Base-by-base conservation (phyloP, 2,888 invertebrate species). In the Machimus atricapillus region DNA sequence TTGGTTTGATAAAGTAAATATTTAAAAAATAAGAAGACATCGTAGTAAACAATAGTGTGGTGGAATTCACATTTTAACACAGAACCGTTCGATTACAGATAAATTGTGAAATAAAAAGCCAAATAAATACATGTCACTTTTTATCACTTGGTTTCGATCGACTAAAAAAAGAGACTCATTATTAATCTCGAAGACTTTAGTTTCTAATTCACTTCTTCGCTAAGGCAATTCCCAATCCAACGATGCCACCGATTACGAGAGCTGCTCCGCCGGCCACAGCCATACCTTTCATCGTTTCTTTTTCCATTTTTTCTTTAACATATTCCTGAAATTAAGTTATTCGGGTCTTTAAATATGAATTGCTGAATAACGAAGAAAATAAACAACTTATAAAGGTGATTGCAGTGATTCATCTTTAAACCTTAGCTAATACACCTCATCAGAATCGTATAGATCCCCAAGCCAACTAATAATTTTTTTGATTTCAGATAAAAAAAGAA, bases 201-300 rank as follows among this genome's bases (percentile, higher is more conserved):
- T 43, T 74, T 66, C 27, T 58, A 56, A 19, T 85, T 78, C 27
- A 86, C 93, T 93, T 94, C 92, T 94, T 94, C 40, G 95, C 94
- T 90, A 97, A 93, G 85, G 97, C 97, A 89, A 98, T 94, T 88
- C 97, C 98, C 31, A 98, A 94, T 66, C 97, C 97, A 31, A 98
- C 94, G 85, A 97, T 94, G 86, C 97, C 96, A 85, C 97, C 97
- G 85, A 97, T 92, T 12, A 97, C 97, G 73, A 98, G 93, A 87
- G 97, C 96, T n/a, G 96, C 97, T 89, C 97, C 97, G 89, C 98
- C 97, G 83, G 97, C 97, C 88, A 98, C 95, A 34, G 98, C 98
- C 92, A 97, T 97, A 78, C 98, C 98, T 89, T 96, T 94, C 86
- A 97, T 93, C 16, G 97, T 97, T 91, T 98, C 98, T 93, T 96